Evolutionary conservation across 2,113 vertebrate species (phyloP).

Genomic region (Microcebus ravelobensis): DNA sequence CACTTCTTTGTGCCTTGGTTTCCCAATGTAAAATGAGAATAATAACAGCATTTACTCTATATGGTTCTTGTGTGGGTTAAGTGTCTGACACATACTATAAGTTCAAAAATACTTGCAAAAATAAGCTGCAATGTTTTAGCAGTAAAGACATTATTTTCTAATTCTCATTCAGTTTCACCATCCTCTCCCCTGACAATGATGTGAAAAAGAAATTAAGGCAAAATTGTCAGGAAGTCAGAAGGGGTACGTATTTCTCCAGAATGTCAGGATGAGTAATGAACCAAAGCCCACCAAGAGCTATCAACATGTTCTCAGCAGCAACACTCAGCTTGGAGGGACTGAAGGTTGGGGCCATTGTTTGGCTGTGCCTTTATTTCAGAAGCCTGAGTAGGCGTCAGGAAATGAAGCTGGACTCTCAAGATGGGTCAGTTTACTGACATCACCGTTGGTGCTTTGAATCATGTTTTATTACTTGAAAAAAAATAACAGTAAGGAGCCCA

Average conservation of each 20-base stretch:
- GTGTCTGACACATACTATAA: not conserved
- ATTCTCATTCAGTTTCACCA: constrained; percentile 31
- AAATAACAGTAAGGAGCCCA: constrained; percentile 16
- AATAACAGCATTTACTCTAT: not conserved
- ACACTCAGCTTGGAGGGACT: not conserved
- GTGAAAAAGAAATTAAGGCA: not conserved
- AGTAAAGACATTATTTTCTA: not conserved
- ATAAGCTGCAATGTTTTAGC: not conserved
- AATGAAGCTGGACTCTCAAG: constrained; percentile 40
- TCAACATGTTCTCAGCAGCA: not conserved
- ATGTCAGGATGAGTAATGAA: not conserved
- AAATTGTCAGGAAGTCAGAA: not conserved
- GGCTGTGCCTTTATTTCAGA: not conserved
- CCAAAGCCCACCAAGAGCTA: not conserved
- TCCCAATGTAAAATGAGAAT: not conserved
- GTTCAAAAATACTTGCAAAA: constrained; percentile 30
- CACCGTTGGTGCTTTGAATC: constrained; percentile 55
- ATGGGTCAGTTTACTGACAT: constrained; percentile 38
- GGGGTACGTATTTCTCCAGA: not conserved
- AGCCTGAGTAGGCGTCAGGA: not conserved
- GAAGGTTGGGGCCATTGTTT: not conserved
- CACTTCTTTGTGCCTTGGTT: not conserved
- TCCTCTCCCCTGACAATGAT: not conserved
- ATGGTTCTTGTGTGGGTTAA: not conserved
- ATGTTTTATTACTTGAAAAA: not conserved